Conservation (phyloP, 2,797 vertebrate species). For the Gallinago nigripennis region DNA sequence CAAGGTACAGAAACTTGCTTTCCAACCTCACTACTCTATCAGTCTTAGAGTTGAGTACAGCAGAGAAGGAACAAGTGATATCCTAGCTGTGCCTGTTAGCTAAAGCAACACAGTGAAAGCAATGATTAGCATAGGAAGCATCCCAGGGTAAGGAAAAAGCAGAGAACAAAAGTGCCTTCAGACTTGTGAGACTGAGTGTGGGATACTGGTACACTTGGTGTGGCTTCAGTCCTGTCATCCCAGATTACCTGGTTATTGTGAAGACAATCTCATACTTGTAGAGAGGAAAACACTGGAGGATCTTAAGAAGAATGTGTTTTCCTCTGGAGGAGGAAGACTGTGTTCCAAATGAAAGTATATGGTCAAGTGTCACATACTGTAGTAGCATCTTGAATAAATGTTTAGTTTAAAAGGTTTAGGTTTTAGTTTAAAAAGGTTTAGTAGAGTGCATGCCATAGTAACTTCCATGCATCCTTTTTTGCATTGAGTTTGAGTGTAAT, state of each 20-base stretch:
- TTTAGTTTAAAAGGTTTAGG: no score
- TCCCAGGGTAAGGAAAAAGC: background rate
- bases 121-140: background rate
- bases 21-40: background rate
- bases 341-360: background rate
- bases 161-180: background rate
- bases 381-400: background rate
- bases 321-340: accelerated
- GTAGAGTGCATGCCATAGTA: background rate
- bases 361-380: accelerated
- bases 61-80: background rate
- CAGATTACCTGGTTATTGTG: background rate
- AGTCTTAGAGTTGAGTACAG: no score
- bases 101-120: background rate
- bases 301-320: background rate
- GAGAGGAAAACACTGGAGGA: background rate
- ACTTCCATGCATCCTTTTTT: background rate
- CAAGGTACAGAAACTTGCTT: background rate
- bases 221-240: background rate
- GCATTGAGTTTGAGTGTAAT: background rate
- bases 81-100: background rate
- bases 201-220: background rate
- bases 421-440: background rate
- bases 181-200: background rate
- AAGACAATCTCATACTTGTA: background rate